Evolutionary conservation across 2,113 vertebrate genomes (phyloP).

Genomic region (Delphinus delphis): DNA sequence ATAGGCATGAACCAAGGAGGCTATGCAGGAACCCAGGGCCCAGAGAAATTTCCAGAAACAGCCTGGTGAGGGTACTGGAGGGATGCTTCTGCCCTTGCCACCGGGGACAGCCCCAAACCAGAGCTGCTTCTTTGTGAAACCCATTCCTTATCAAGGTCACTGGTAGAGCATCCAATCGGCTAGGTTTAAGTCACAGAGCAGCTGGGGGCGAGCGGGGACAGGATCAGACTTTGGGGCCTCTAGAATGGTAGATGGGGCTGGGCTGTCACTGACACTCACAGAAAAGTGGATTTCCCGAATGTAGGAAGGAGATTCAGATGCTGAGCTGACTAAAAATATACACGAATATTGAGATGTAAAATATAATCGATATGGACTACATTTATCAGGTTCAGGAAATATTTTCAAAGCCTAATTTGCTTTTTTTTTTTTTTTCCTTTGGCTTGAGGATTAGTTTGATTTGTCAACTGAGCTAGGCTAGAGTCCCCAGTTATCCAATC

Average conservation of each 20-base stretch:
- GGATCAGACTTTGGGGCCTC: background rate
- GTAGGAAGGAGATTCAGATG: background rate
- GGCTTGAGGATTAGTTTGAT: background rate
- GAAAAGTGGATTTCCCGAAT: background rate
- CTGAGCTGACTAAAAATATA: background rate
- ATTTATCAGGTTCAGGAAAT: background rate
- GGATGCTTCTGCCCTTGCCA: background rate
- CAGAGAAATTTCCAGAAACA: background rate
- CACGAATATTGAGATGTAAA: too few species aligned
- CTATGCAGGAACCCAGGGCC: too few species aligned
- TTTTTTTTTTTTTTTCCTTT: background rate
- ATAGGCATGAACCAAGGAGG: background rate
- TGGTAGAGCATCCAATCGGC: fast-evolving
- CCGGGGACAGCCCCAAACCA: background rate
- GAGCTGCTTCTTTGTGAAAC: too few species aligned
- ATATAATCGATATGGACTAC: background rate
- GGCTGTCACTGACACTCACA: background rate
- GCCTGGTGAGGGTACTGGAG: background rate
- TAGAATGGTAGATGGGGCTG: background rate
- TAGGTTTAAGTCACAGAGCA: background rate
- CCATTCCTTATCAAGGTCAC: background rate
- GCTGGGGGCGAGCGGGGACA: fast-evolving
- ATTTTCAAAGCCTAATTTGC: background rate
- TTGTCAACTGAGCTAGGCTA: background rate
- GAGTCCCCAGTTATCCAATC: background rate